A percentile compares a stretch with the other conserved stretches of the same genome.
Evolutionary conservation across 2,113 vertebrate genomes (phyloP).

Genomic region (Paraplagusia blochii): DNA sequence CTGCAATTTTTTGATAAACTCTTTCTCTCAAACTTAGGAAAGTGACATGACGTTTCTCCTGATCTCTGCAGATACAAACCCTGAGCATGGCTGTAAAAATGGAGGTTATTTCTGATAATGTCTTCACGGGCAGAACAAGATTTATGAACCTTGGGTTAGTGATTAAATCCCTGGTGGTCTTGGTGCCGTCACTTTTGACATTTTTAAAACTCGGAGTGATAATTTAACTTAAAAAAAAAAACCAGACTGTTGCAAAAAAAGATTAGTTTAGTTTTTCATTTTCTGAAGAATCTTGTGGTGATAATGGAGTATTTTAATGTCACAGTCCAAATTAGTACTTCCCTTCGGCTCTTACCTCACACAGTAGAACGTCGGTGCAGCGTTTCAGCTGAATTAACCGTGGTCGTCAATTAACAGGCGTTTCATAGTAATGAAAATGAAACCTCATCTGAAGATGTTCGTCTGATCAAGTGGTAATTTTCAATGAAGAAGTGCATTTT

Average conservation of each 20-base stretch:
- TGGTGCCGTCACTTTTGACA: too few relatives aligned
- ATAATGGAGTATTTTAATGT: neutral
- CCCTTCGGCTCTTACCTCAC: neutral
- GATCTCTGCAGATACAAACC: too few relatives aligned
- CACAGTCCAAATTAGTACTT: neutral
- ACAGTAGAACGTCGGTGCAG: neutral
- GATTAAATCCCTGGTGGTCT: too few relatives aligned
- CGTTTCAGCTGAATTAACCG: neutral
- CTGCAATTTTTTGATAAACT: too few relatives aligned
- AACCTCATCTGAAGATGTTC: neutral
- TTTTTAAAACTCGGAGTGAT: too few relatives aligned
- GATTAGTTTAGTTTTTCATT: neutral
- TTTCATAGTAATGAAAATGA: neutral
- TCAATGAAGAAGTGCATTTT: neutral
- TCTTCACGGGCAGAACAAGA: too few relatives aligned
- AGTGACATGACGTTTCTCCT: too few relatives aligned
- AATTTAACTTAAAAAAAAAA: too few relatives aligned
- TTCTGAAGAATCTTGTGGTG: neutral
- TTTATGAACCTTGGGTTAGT: too few relatives aligned
- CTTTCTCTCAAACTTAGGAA: too few relatives aligned
- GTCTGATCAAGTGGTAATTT: neutral
- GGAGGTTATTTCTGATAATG: too few relatives aligned
- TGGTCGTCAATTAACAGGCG: neutral
- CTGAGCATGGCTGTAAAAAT: too few relatives aligned
- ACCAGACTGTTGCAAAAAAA: neutral